phyloP scores from a whole-genome alignment of 2,888 invertebrate species.

The Resseliella maxima region DNA sequence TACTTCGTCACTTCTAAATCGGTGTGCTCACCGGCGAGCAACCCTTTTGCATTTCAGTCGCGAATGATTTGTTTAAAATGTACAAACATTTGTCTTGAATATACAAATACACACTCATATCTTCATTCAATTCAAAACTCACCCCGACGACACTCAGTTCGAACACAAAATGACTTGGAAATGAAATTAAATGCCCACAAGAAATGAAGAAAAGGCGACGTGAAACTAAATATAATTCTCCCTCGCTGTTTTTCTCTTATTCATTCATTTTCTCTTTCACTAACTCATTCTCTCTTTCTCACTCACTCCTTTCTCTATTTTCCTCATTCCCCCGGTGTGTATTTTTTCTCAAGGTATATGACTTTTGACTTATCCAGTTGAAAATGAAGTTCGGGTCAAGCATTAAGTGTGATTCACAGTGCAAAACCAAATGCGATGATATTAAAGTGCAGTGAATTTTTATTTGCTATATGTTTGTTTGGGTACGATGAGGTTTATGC shows the following conservation, averaged over 20 bases:
- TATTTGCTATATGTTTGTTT: neutral
- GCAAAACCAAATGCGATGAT: neutral
- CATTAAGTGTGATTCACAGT: neutral
- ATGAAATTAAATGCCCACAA: slow-evolving; percentile 22
- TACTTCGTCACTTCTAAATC: neutral
- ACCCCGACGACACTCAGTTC: neutral
- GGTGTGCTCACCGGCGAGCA: neutral
- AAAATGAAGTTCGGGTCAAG: neutral
- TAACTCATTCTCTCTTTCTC: too few relatives aligned
- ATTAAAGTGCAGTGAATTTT: neutral
- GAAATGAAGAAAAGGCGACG: slow-evolving; percentile 13
- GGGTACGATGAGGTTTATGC: neutral
- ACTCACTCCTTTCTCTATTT: too few relatives aligned
- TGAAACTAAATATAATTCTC: neutral
- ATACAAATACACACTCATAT: neutral
- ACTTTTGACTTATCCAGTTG: neutral
- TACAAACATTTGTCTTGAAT: neutral
- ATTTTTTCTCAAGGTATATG: too few relatives aligned
- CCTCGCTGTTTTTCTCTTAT: too few relatives aligned
- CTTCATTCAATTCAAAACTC: neutral
- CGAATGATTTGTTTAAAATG: slow-evolving; percentile 43
- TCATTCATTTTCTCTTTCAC: too few relatives aligned
- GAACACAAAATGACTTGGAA: slow-evolving; percentile 13
- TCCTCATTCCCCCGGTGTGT: too few relatives aligned
- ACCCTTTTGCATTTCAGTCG: slow-evolving; percentile 30